phyloP scores from a whole-genome alignment of 2,797 vertebrate species.

The Pseudochromis fuscus region DNA sequence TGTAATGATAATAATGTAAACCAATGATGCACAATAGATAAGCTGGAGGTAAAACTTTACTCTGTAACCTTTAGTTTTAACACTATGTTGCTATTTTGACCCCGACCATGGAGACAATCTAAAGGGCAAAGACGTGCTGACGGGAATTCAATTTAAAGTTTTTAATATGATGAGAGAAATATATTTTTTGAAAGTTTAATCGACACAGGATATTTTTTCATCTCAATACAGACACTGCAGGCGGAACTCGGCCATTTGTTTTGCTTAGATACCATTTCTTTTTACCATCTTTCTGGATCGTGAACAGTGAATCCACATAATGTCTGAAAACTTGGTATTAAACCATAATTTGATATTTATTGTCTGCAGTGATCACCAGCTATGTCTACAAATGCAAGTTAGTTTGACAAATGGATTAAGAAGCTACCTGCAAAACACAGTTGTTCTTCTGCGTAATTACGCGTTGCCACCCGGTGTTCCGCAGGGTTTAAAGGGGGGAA shows the following conservation, averaged over 20 bases:
- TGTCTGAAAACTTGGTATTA: too few relatives aligned
- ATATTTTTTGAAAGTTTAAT: neutral
- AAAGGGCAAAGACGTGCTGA: neutral
- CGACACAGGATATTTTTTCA: neutral
- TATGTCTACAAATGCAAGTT: slow-evolving; percentile 9
- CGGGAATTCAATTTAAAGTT: neutral
- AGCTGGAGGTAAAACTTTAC: neutral
- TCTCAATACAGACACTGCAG: too few relatives aligned
- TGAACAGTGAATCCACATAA: too few relatives aligned
- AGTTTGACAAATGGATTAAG: neutral
- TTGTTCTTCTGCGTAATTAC: slow-evolving; percentile 10
- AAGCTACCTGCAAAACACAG: slow-evolving; percentile 4
- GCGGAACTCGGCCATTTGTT: too few relatives aligned
- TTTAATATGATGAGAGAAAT: neutral
- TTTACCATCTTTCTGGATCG: too few relatives aligned
- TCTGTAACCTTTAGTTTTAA: neutral
- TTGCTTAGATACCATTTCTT: too few relatives aligned
- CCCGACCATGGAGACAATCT: neutral
- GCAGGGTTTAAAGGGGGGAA: slow-evolving; percentile 16
- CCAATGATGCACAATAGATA: neutral
- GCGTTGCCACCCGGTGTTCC: slow-evolving; percentile 6
- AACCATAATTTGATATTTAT: too few relatives aligned
- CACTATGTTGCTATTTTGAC: neutral
- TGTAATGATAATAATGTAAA: neutral
- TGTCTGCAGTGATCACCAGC: neutral